These are phyloP conservation scores for Rhaphigaster nebulosa DNA, from an alignment of 2,888 invertebrate species.

Conservation along the genomic window DNA sequence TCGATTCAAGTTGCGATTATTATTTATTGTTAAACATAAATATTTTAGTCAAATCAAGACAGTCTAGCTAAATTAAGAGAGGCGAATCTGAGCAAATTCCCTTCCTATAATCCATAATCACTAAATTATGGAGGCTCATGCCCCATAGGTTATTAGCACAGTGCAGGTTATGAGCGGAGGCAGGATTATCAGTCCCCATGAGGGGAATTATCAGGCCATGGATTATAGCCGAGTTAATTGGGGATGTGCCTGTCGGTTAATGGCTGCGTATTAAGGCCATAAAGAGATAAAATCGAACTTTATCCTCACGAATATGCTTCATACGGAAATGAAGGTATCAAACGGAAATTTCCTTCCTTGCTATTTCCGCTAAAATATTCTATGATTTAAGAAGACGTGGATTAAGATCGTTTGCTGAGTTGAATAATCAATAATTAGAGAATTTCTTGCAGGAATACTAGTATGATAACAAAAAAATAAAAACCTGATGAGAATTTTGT, in stretches of 20 bases:
- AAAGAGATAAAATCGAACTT: slow-evolving; percentile 35
- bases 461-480: background rate
- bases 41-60: background rate
- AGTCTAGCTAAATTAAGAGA: background rate
- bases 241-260: slow-evolving; percentile 49
- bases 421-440: background rate
- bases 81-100: background rate
- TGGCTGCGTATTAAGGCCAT: slow-evolving; percentile 47
- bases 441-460: background rate
- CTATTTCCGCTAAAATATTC: background rate
- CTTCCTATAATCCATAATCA: background rate
- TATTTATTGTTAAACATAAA: background rate
- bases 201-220: slow-evolving; percentile 18
- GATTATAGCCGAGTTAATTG: slow-evolving; percentile 51
- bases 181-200: slow-evolving; percentile 38
- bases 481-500: no score
- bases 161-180: background rate
- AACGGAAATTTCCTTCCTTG: background rate
- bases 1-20: background rate
- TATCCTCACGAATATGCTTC: background rate
- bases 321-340: slow-evolving; percentile 31
- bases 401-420: no score
- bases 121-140: slow-evolving; percentile 32
- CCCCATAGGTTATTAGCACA: slow-evolving; percentile 42
- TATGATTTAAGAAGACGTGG: background rate